A percentile compares a stretch with the other conserved stretches of the same genome.
phyloP scores from a whole-genome alignment of 2,888 invertebrate species.

The Iselma pallidipennis region DNA sequence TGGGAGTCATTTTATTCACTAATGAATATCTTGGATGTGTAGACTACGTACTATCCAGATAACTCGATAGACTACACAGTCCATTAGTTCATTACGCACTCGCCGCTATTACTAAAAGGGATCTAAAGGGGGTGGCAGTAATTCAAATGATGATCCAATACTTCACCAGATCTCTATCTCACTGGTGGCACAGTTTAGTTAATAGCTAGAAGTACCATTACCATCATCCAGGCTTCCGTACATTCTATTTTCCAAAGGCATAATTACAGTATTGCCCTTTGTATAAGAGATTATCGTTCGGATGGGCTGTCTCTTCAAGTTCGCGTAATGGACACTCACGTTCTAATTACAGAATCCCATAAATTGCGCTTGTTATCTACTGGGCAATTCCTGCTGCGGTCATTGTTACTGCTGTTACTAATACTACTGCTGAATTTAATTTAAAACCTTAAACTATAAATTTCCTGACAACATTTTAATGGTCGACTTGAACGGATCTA shows the following conservation, averaged over 20 bases:
- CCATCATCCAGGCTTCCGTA: slow-evolving; percentile 24
- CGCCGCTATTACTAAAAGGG: slow-evolving; percentile 25
- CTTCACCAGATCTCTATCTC: slow-evolving; percentile 38
- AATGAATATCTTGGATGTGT: no score
- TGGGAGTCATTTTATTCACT: no score
- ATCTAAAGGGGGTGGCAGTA: slow-evolving; percentile 21
- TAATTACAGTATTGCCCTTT: slow-evolving; percentile 33
- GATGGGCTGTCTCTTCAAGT: slow-evolving; percentile 24
- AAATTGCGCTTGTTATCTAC: slow-evolving; percentile 24
- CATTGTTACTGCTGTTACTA: background rate
- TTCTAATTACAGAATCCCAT: slow-evolving; percentile 23
- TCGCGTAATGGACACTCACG: slow-evolving; percentile 20
- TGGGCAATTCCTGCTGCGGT: background rate
- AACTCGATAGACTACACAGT: slow-evolving; percentile 26
- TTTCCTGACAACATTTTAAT: background rate
- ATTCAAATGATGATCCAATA: slow-evolving; percentile 37
- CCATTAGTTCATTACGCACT: slow-evolving; percentile 36
- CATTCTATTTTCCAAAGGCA: slow-evolving; percentile 35
- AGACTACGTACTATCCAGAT: slow-evolving; percentile 28
- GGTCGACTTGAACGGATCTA: no score
- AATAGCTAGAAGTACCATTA: slow-evolving; percentile 32
- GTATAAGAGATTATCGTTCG: slow-evolving; percentile 28
- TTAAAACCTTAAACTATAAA: background rate
- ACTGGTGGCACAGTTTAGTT: slow-evolving; percentile 28
- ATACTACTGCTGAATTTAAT: background rate